A percentile compares a stretch with the other conserved stretches of the same genome.
Evolutionary conservation across 2,888 invertebrate genomes (phyloP).

Genomic region (Barypeithes pellucidus): DNA sequence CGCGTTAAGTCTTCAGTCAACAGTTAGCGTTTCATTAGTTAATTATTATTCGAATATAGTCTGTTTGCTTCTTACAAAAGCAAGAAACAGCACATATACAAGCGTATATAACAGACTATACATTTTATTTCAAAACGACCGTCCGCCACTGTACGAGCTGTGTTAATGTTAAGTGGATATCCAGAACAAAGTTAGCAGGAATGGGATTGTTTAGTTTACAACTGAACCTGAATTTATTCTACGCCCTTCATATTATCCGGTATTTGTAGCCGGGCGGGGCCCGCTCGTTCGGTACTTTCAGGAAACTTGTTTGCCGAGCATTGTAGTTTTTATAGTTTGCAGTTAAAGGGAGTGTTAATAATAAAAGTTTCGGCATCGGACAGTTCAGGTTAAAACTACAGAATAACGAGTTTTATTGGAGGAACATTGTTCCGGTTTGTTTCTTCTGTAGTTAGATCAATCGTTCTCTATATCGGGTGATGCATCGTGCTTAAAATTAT

Average conservation of each 20-base stretch:
- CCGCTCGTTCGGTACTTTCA: constrained; percentile 25
- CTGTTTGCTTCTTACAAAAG: no score
- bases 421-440: constrained; percentile 24
- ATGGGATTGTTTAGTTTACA: constrained; percentile 35
- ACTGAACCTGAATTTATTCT: constrained; percentile 29
- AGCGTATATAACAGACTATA: not conserved
- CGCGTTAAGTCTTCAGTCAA: no score
- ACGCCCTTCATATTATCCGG: constrained; percentile 32
- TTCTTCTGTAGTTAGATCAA: no score
- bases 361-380: constrained; percentile 39
- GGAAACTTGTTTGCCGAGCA: constrained; percentile 29
- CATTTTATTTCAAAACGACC: not conserved
- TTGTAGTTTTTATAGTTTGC: constrained; percentile 44
- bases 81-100: not conserved
- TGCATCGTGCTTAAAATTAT: no score
- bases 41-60: no score
- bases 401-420: constrained; percentile 24
- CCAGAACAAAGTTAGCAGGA: constrained; percentile 29
- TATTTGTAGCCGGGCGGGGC: constrained; percentile 25
- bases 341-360: constrained; percentile 45
- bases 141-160: constrained; percentile 10
- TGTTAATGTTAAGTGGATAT: constrained; percentile 26
- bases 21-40: no score
- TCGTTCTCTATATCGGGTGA: no score
- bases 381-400: constrained; percentile 28